Percentiles rank a stretch among this genome's conserved stretches.
Conservation (phyloP, 2,888 invertebrate genomes). For the Microctonus hyperodae region DNA sequence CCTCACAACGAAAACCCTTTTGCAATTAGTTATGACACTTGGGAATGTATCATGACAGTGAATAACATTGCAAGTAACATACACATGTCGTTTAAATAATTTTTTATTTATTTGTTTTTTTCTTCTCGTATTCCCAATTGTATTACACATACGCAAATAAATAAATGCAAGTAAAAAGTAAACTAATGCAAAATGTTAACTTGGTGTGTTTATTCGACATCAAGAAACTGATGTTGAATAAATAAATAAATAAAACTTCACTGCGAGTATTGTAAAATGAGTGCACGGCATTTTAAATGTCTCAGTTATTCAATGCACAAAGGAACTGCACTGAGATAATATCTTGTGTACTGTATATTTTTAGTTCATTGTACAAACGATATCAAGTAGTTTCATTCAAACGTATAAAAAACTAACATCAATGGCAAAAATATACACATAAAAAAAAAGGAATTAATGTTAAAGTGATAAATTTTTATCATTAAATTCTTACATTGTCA, state of each 20-base stretch:
- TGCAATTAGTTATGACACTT: not conserved
- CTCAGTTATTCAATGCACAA: too few relatives aligned
- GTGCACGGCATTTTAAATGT: too few relatives aligned
- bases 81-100: not conserved
- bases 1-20: slow-evolving; percentile 14
- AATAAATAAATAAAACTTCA: too few relatives aligned
- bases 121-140: not conserved
- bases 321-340: too few relatives aligned
- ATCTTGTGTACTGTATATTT: too few relatives aligned
- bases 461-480: not conserved
- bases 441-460: not conserved
- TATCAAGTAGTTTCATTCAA: too few relatives aligned
- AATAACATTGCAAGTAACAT: not conserved
- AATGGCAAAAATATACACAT: not conserved
- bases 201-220: too few relatives aligned
- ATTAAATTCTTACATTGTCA: not conserved
- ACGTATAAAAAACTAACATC: not conserved
- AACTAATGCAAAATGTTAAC: too few relatives aligned
- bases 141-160: not conserved
- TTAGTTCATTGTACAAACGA: too few relatives aligned
- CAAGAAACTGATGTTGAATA: too few relatives aligned
- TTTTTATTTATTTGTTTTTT: slow-evolving; percentile 15
- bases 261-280: too few relatives aligned
- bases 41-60: not conserved
- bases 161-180: too few relatives aligned